Evolutionary conservation across 2,797 vertebrate genomes (phyloP), one percentile per base, ranked within the genome.

Genomic region (Acanthis flammea): DNA sequence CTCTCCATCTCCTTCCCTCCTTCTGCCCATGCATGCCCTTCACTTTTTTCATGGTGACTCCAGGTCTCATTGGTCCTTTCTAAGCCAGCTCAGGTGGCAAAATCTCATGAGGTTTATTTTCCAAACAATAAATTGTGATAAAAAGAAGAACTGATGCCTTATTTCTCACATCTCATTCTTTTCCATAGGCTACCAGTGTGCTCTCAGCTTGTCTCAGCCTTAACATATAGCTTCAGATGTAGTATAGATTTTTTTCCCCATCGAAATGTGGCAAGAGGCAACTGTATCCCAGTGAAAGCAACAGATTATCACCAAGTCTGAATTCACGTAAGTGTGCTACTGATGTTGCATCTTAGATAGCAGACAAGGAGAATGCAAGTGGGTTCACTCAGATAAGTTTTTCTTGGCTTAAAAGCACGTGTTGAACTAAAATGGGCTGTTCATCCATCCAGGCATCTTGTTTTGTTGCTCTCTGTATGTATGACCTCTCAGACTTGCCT

Each of bases 221-320:
- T 37, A 37, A 8, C 4, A 4, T 31, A 39, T 0, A 42, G 23
- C 14, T 53, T 80, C 10, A 9, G 16, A 11, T 78, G 81, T 31
- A 1, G 13, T 13, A 41, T 25, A 78, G 30, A 10, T 4, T 33
- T 77, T 55, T 75, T 54, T 19, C 14, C 7, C 15, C 7, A 14
- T 30, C 3, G 0, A 71, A 51, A 47, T 12, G 3, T 82, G 44
- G 23, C 58, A 75, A 10, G 25, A 33, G 62, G 45, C 53, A 80
- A 21, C 16, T 0, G 0, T 33, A 27, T 78, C 21, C 31, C 55
- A 35, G 9, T 12, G 14, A 39, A 14, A 74, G 21, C 72, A 60
- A 77, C 30, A 75, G 30, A 66, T 72, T 78, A n/a, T 66, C 33
- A 45, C 31, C n/a, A 54, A 22, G 47, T 27, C 16, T 84, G 50